Conservation (phyloP, 2,888 invertebrate genomes). For the Alcis repandata region DNA sequence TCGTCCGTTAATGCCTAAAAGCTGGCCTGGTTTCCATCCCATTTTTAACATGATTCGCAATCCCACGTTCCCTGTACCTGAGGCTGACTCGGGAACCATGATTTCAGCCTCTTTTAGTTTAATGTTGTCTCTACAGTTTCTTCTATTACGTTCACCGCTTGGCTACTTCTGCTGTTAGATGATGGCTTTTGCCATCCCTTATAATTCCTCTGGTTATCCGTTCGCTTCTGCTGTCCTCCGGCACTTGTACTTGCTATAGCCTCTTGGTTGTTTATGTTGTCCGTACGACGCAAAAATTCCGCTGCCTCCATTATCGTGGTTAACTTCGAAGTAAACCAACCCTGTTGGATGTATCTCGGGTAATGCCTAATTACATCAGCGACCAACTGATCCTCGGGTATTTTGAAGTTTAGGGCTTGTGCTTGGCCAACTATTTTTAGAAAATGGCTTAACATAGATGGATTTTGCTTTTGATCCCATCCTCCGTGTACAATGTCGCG, state of each 20-base stretch:
- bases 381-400: background rate
- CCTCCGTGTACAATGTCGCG: background rate
- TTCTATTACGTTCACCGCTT: too few relatives aligned
- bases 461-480: background rate
- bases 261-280: background rate
- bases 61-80: background rate
- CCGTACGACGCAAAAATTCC: background rate
- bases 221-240: background rate
- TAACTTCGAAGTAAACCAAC: background rate
- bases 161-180: background rate
- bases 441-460: background rate
- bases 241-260: background rate
- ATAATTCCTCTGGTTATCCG: background rate
- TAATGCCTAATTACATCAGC: background rate
- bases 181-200: background rate
- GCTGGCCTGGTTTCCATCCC: background rate
- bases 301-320: conserved; percentile 1
- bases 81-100: conserved; percentile 9
- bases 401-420: background rate
- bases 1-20: background rate
- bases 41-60: background rate
- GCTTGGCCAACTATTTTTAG: background rate
- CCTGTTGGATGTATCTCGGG: background rate
- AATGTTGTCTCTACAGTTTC: background rate
- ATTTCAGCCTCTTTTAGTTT: conserved; percentile 4